Evolutionary conservation across 1,140 invertebrate genomes (phyloP).

Genomic region (Schlechtendalia chinensis): DNA sequence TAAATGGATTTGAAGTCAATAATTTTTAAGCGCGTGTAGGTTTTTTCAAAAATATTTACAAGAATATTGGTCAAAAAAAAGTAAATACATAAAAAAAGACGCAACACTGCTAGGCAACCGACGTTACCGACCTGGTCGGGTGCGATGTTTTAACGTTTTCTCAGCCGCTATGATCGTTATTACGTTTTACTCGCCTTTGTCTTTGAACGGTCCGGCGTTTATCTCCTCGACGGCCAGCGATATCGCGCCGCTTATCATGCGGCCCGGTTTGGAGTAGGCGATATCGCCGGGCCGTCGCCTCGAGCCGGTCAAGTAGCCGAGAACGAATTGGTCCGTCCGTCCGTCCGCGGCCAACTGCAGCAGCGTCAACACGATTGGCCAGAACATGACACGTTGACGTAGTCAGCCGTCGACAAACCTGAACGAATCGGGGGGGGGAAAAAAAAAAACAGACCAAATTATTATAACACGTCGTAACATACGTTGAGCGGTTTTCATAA

Average conservation of each 20-base stretch:
- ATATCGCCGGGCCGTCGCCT: constrained; percentile 70
- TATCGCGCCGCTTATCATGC: constrained; percentile 77
- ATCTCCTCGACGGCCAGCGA: constrained; percentile 74
- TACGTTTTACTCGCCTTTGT: constrained; percentile 8
- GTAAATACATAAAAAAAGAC: too few relatives aligned
- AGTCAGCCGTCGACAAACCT: constrained; percentile 37
- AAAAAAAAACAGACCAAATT: neutral
- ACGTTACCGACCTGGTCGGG: too few relatives aligned
- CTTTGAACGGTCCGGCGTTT: constrained; percentile 52
- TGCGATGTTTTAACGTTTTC: too few relatives aligned
- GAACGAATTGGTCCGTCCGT: constrained; percentile 58
- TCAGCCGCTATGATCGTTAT: too few relatives aligned
- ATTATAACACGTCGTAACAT: neutral
- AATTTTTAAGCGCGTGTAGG: too few relatives aligned
- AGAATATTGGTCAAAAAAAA: too few relatives aligned
- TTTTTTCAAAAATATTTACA: too few relatives aligned
- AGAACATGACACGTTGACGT: constrained; percentile 34
- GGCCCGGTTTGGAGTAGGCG: constrained; percentile 72
- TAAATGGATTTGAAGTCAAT: too few relatives aligned
- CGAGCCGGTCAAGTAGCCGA: constrained; percentile 79
- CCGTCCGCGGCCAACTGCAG: constrained; percentile 38
- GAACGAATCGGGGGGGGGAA: neutral
- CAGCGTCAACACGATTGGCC: constrained; percentile 22
- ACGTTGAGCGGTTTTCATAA: too few relatives aligned
- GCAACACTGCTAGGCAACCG: too few relatives aligned